Evolutionary conservation across 2,888 invertebrate genomes (phyloP).

Genomic region (Oscheius sp.): DNA sequence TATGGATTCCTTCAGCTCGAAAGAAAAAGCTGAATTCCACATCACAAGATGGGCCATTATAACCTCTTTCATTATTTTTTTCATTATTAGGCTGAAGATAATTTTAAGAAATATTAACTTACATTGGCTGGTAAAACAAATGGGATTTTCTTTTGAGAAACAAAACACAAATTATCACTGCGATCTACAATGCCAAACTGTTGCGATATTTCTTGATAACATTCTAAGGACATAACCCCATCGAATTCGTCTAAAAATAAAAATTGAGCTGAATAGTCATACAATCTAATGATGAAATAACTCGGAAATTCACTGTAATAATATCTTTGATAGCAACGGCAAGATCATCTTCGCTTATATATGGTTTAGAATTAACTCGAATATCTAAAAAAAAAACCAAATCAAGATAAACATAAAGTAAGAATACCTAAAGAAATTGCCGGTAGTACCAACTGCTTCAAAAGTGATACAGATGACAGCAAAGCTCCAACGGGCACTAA

Average conservation of each 20-base stretch:
- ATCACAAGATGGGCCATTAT: constrained; percentile 33
- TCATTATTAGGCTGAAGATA: not conserved
- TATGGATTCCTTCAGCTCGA: constrained; percentile 62
- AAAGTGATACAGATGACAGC: constrained; percentile 64
- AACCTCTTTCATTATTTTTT: no score
- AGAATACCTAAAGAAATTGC: constrained; percentile 64
- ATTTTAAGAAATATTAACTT: constrained; percentile 4
- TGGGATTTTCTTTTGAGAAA: constrained; percentile 54
- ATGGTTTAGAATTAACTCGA: constrained; percentile 52
- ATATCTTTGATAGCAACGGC: constrained; percentile 61
- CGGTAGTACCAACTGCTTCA: constrained; percentile 68
- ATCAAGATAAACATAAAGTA: no score
- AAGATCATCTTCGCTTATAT: constrained; percentile 63
- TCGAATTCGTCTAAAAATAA: constrained; percentile 45
- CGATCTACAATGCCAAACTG: constrained; percentile 48
- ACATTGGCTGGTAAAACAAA: constrained; percentile 48
- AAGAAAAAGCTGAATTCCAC: constrained; percentile 59
- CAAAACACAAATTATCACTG: constrained; percentile 53
- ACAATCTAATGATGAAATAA: constrained; percentile 63
- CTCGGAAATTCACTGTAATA: constrained; percentile 48
- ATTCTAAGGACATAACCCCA: constrained; percentile 58
- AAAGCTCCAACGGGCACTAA: constrained; percentile 67
- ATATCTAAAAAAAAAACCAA: no score
- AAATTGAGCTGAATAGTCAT: not conserved
- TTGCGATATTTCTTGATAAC: constrained; percentile 64